A percentile compares a stretch with the other conserved stretches of the same genome.
These are phyloP conservation scores for Formicarius rufipectus DNA, from an alignment of 2,113 vertebrate genomes.

Conservation along the genomic window DNA sequence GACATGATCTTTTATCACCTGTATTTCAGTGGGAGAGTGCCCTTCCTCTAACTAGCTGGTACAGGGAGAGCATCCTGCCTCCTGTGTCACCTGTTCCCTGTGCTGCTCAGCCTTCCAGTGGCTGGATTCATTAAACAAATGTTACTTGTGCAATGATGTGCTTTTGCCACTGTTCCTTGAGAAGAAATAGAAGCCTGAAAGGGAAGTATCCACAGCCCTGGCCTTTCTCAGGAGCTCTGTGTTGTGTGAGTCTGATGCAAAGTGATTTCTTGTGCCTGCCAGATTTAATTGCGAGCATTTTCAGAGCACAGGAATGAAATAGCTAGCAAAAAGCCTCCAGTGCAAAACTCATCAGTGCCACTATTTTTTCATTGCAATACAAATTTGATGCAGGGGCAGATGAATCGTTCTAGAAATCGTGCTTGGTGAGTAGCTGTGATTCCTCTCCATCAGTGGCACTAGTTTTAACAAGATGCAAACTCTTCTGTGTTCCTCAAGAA, in stretches of 20 bases:
- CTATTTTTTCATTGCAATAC: neutral
- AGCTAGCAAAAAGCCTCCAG: neutral
- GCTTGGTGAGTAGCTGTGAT: neutral
- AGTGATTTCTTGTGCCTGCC: neutral
- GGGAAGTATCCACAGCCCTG: neutral
- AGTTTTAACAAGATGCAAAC: neutral
- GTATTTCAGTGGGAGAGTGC: neutral
- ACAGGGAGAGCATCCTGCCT: neutral
- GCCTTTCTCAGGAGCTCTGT: neutral
- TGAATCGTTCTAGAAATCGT: neutral
- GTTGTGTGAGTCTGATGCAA: neutral
- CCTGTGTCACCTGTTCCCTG: fast-evolving
- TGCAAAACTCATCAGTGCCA: neutral
- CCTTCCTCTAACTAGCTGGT: neutral
- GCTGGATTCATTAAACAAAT: neutral
- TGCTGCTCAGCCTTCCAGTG: neutral
- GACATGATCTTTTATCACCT: neutral
- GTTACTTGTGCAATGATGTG: fast-evolving
- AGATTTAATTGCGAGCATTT: neutral
- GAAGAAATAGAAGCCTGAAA: neutral
- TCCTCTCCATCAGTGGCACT: neutral
- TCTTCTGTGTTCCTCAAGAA: neutral
- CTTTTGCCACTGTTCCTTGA: neutral
- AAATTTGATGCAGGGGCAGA: neutral
- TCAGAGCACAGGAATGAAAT: neutral